Base-by-base conservation (phyloP, 64 coral and sea anemone genomes). In the Anthopleura sola region DNA sequence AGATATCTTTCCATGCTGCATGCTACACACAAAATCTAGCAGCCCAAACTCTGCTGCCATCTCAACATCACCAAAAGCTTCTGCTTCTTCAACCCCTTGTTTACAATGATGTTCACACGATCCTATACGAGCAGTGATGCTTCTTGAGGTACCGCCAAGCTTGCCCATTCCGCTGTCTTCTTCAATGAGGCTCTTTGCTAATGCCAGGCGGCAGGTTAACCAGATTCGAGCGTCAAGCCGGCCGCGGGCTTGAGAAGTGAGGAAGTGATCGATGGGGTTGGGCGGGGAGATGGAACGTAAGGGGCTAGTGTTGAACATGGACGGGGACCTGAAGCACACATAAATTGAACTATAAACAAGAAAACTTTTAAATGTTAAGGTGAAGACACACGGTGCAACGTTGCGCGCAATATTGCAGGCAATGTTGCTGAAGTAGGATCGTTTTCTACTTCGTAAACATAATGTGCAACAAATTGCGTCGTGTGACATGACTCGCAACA, bases 1-100 rank as follows among this genome's bases (percentile, higher is more conserved):
- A 10, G 79, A 82, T 24, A 93, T 90, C 68, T 97, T 93, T 23
- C 95, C 95, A 38, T 93, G 85, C 33, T 93, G 87, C 60, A 97
- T 54, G 81, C 82, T 88, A 38, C 90, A 69, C 9, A 90, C 88
- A 12, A 84, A 76, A 10, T 46, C 86, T 7, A 93, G 37, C 32
- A 97, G 37, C 8, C 82, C 47, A 19, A 99, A 95, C 47, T 99
- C 89, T 5, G 90, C 93, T 55, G 90, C 90, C 21, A 99, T 83
- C 40, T 99, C 97, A 0, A 89, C 82, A 46, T 99, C 90, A 37
- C 97, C 97, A 85, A 99, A 99, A 21, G 92, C 97, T 46, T 99
- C 97, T 79, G 89, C 89, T n/a, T 99, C 97, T 24, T 99, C 93
- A 71, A 99, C 23, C 48, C 97, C 97, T 84, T 99, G 97, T 50